Evolutionary conservation across 2,113 vertebrate genomes (phyloP), one percentile per base, ranked within the genome.

Genomic region (Probosciger aterrimus): DNA sequence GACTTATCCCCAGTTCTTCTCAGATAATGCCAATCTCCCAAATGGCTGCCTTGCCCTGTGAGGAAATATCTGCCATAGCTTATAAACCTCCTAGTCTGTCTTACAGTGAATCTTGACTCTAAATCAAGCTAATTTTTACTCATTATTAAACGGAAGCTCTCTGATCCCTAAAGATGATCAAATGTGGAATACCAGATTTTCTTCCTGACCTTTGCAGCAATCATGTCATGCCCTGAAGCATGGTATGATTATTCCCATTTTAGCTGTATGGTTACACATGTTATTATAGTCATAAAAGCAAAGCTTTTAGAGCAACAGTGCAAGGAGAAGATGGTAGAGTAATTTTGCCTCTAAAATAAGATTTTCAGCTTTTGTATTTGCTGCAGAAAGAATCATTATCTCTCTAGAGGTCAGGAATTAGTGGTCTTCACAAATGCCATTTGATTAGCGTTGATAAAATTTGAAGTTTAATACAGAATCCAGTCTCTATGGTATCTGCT

Each of bases 151-250:
- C 15, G 30, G 49, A 87, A 75, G 23, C 73, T 91, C 53, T 91
- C 62, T 88, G 46, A 87, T 86, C 65, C 46, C 74, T 75, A 46
- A 90, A 91, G 67, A 91, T 76, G 69, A 76, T 65, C 70, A 87
- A 35, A 85, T 50, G 25, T 63, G 46, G 63, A 87, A 92, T 50
- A 86, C 17, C 47, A 92, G 77, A 92, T 87, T 91, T 92, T 78
- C 25, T 59, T 82, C 52, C 77, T 96, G 83, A 95, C 93, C 86
- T 97, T 96, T 96, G 62, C 77, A 94, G 74, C 80, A 91, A 92
- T 84, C 74, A 47, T 25, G 16, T 67, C 87, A 74, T 82, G 53
- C 92, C 86, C 82, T 89, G 67, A 95, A 96, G 93, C 49, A 85
- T 62, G 57, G 81, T 93, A 84, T 37, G 65, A 97, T 93, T 92